A percentile compares a stretch with the other conserved stretches of the same genome.
phyloP scores from a whole-genome alignment of 2,888 invertebrate genomes.

The Cordilura impudica region DNA sequence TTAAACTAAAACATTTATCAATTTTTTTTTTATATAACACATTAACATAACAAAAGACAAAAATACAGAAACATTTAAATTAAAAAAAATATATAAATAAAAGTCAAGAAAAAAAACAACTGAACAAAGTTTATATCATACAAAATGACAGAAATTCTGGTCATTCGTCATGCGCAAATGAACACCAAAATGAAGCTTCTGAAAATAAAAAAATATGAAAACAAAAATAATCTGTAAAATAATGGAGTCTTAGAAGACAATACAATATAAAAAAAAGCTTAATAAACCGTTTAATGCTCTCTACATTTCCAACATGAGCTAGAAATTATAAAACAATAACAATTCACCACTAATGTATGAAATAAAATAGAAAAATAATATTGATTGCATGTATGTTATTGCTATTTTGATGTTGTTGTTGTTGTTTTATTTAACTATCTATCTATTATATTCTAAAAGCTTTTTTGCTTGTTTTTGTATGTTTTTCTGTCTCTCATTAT shows the following conservation, averaged over 20 bases:
- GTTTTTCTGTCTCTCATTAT: neutral
- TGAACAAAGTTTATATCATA: conserved; percentile 11
- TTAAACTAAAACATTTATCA: conserved; percentile 11
- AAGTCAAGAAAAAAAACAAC: no score
- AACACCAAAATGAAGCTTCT: conserved; percentile 66
- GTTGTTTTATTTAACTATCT: conserved; percentile 31
- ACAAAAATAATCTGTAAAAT: neutral
- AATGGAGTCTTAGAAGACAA: neutral
- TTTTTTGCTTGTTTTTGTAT: conserved; percentile 22
- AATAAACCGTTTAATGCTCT: neutral
- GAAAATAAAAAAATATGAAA: neutral
- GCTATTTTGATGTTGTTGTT: conserved; percentile 27
- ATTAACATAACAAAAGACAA: conserved; percentile 23
- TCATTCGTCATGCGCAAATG: conserved; percentile 77
- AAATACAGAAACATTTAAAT: conserved; percentile 30
- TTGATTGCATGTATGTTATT: conserved; percentile 6
- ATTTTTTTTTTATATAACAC: no score
- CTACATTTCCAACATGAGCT: neutral
- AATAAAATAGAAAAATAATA: conserved; percentile 14
- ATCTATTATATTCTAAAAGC: conserved; percentile 43
- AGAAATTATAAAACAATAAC: neutral
- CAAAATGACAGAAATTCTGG: conserved; percentile 76
- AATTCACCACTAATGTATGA: no score
- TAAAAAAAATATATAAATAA: conserved; percentile 34
- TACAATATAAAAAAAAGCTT: neutral